A percentile compares a stretch with the other conserved stretches of the same genome.
Conservation (phyloP, 2,888 invertebrate species). For the Hanleya hanleyi region DNA sequence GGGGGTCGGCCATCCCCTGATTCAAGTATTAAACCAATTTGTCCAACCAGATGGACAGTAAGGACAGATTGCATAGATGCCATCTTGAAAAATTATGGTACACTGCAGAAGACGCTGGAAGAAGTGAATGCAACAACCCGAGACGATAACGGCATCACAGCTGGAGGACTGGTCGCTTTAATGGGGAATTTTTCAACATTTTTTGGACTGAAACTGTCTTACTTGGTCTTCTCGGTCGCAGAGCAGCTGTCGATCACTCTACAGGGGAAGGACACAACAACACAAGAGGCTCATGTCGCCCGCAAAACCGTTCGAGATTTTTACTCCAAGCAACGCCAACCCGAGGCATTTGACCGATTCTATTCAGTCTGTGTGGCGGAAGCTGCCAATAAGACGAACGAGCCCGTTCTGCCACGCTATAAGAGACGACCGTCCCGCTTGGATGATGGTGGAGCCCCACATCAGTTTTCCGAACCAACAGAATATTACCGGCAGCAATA, state of each 20-base stretch:
- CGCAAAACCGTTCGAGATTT: not conserved
- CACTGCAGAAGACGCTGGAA: slow-evolving; percentile 23
- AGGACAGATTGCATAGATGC: slow-evolving; percentile 20
- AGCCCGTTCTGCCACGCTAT: slow-evolving; percentile 15
- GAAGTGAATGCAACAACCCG: slow-evolving; percentile 13
- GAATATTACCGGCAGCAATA: slow-evolving; percentile 22
- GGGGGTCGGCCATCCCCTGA: not conserved
- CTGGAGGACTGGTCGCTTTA: slow-evolving; percentile 23
- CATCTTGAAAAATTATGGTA: slow-evolving; percentile 29
- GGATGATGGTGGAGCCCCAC: slow-evolving; percentile 18
- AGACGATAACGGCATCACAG: slow-evolving; percentile 25
- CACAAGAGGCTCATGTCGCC: slow-evolving; percentile 16
- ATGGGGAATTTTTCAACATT: slow-evolving; percentile 31
- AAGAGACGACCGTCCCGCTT: slow-evolving; percentile 9
- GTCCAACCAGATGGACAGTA: slow-evolving; percentile 37
- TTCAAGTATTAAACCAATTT: slow-evolving; percentile 24
- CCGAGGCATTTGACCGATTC: slow-evolving; percentile 18
- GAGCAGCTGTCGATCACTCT: slow-evolving; percentile 30
- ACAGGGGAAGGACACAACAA: slow-evolving; percentile 23
- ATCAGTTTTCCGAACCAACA: slow-evolving; percentile 7
- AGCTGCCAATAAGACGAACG: slow-evolving; percentile 14
- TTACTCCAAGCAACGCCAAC: slow-evolving; percentile 17
- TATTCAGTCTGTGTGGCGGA: slow-evolving; percentile 5
- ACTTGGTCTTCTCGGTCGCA: slow-evolving; percentile 27
- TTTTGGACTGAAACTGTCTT: slow-evolving; percentile 28